These are phyloP conservation scores for Hyppa rectilinea DNA, from an alignment of 2,888 invertebrate species.

Conservation along the genomic window DNA sequence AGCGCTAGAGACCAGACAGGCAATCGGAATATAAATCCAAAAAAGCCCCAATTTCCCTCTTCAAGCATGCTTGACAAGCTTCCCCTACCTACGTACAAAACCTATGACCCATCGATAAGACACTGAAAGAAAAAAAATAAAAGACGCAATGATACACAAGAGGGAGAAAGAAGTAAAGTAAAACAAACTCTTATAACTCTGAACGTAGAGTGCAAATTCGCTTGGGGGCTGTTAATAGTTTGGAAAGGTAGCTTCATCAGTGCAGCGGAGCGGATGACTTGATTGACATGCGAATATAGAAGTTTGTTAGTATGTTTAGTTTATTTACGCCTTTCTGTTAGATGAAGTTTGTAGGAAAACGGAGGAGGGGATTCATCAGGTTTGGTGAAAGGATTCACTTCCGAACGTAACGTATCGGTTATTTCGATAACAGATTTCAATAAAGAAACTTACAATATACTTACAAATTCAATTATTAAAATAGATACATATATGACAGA, in stretches of 20 bases:
- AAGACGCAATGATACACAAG: conserved; percentile 53
- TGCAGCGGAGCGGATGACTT: conserved; percentile 54
- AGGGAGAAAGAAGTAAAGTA: conserved; percentile 21
- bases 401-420: background rate
- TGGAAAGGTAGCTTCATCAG: conserved; percentile 33
- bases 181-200: conserved; percentile 44
- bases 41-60: background rate
- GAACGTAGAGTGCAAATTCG: conserved; percentile 44
- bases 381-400: background rate
- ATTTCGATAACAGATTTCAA: too few relatives aligned
- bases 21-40: too few relatives aligned
- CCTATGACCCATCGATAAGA: conserved; percentile 52
- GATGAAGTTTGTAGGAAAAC: conserved; percentile 12
- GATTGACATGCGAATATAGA: conserved; percentile 58
- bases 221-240: conserved; percentile 53
- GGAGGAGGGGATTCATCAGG: background rate
- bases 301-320: conserved; percentile 31
- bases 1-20: too few relatives aligned
- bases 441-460: too few relatives aligned
- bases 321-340: conserved; percentile 28
- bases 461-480: too few relatives aligned
- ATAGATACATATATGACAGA: too few relatives aligned
- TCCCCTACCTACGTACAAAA: conserved; percentile 25
- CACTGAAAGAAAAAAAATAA: conserved; percentile 55
- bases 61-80: conserved; percentile 40